Conservation (phyloP, 2,888 invertebrate species). For the Elmis aenea region DNA sequence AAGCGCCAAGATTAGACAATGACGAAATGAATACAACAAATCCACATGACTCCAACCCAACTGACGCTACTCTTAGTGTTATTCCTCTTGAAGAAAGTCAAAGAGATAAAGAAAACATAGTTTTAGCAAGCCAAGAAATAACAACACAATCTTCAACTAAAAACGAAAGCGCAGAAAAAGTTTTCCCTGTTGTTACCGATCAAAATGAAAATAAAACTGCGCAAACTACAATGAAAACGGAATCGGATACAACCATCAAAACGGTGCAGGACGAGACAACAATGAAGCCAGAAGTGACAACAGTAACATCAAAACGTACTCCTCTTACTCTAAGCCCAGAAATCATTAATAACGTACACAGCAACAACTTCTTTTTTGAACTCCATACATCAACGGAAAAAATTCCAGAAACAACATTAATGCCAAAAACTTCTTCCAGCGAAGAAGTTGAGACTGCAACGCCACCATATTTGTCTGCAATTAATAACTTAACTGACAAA, state of each 20-base stretch:
- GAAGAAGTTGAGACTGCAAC: background rate
- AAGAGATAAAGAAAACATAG: slow-evolving; percentile 14
- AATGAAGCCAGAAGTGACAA: slow-evolving; percentile 9
- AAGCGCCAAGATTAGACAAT: slow-evolving; percentile 48
- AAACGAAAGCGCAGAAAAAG: slow-evolving; percentile 4
- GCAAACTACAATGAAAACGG: slow-evolving; percentile 1
- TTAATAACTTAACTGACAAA: background rate
- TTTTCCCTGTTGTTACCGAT: background rate
- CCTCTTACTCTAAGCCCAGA: slow-evolving; percentile 32
- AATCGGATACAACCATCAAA: slow-evolving; percentile 1
- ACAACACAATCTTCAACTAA: slow-evolving; percentile 7
- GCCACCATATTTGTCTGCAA: background rate
- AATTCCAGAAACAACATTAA: background rate
- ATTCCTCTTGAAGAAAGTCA: slow-evolving; percentile 24
- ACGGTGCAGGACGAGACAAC: background rate
- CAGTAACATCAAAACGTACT: slow-evolving; percentile 3
- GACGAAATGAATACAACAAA: slow-evolving; percentile 51
- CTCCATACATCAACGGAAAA: slow-evolving; percentile 11
- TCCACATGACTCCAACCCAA: slow-evolving; percentile 44
- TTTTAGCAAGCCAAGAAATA: slow-evolving; percentile 5
- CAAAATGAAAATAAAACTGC: slow-evolving; percentile 4
- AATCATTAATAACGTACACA: slow-evolving; percentile 39
- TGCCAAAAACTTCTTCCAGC: background rate
- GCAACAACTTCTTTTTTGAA: slow-evolving; percentile 32
- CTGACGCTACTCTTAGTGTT: slow-evolving; percentile 29